Evolutionary conservation across 2,113 vertebrate species (phyloP).

Genomic region (Eurystomus gularis): DNA sequence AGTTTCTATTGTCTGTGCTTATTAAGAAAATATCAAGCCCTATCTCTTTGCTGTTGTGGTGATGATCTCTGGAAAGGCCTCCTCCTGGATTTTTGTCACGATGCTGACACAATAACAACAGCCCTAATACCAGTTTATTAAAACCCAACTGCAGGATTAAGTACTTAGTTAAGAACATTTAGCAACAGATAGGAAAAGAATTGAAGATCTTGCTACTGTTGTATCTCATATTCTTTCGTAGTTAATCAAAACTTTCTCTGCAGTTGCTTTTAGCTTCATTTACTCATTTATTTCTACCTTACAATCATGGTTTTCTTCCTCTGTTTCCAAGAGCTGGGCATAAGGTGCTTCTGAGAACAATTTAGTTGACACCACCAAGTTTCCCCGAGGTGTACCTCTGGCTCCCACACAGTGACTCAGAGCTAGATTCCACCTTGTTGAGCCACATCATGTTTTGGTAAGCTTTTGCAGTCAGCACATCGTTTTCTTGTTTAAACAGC

Average conservation of each 20-base stretch:
- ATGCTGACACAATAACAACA: neutral
- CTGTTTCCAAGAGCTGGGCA: neutral
- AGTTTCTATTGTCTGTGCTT: conserved; percentile 8
- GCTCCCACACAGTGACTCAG: neutral
- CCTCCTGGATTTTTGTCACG: neutral
- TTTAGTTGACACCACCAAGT: neutral
- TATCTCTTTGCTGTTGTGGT: neutral
- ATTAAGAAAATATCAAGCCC: neutral
- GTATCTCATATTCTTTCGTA: neutral
- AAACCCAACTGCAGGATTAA: conserved; percentile 11
- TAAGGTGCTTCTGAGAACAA: neutral
- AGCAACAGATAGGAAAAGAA: neutral
- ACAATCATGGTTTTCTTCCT: no score
- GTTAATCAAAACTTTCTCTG: neutral
- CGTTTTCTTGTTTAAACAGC: neutral
- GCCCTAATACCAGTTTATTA: neutral
- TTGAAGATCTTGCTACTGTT: neutral
- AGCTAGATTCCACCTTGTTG: neutral
- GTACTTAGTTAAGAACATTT: neutral
- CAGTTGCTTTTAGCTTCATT: neutral
- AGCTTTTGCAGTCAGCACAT: neutral
- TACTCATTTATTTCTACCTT: neutral
- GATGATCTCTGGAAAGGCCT: neutral
- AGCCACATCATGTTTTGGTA: neutral
- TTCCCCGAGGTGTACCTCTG: neutral